Conservation (phyloP, 2,888 invertebrate species). For the Pandemis cinnamomeana region DNA sequence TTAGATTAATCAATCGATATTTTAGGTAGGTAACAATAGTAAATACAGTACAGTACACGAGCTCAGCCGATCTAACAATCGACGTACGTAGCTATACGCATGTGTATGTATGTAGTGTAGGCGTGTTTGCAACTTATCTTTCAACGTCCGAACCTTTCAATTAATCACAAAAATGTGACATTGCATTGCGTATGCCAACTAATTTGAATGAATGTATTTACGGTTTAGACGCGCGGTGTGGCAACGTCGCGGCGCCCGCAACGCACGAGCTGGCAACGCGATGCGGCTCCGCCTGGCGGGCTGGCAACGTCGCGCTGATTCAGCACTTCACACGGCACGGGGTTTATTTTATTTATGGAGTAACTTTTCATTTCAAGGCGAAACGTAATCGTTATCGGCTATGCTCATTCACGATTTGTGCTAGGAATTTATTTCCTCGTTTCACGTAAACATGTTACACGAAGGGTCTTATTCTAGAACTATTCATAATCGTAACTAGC, state of each 20-base stretch:
- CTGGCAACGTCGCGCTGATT: conserved; percentile 79
- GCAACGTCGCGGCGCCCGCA: conserved; percentile 67
- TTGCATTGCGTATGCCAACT: conserved; percentile 51
- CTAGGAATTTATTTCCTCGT: conserved; percentile 30
- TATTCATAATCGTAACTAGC: neutral
- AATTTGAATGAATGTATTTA: conserved; percentile 79
- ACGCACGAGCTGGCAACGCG: conserved; percentile 46
- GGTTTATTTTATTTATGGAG: conserved; percentile 45
- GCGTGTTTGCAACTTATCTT: conserved; percentile 34
- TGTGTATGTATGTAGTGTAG: conserved; percentile 19
- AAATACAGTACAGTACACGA: neutral
- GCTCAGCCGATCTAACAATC: neutral
- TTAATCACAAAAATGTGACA: conserved; percentile 43
- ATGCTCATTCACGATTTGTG: conserved; percentile 32
- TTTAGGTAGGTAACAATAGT: neutral
- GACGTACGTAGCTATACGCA: neutral
- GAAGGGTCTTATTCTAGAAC: neutral
- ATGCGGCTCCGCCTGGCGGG: conserved; percentile 63
- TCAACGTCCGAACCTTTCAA: conserved; percentile 40
- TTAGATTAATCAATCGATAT: neutral
- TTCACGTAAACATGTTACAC: neutral
- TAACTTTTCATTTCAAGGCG: conserved; percentile 42
- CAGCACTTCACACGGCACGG: conserved; percentile 70
- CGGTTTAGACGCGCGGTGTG: conserved; percentile 63
- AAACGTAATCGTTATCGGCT: conserved; percentile 40